Conservation (phyloP, 2,113 vertebrate species). For the Nibea coibor region DNA sequence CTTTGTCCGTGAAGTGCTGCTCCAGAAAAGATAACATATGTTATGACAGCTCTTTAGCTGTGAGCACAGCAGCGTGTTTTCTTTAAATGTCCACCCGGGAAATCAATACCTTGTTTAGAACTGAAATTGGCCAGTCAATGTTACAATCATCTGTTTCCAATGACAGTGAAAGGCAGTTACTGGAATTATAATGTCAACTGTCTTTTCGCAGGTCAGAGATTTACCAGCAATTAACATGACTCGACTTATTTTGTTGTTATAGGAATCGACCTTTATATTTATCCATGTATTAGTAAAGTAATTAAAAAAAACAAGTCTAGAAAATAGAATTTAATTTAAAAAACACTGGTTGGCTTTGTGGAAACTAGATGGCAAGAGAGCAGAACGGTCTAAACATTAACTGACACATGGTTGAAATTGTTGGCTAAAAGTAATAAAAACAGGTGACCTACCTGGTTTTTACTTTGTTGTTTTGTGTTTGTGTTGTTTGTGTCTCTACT, state of each 20-base stretch:
- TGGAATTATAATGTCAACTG: conserved; percentile 63
- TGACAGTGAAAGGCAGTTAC: conserved; percentile 64
- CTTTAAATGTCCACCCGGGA: conserved; percentile 62
- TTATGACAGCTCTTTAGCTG: conserved; percentile 63
- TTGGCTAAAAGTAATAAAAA: background rate
- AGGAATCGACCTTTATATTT: background rate
- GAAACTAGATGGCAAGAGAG: background rate
- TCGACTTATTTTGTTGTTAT: conserved; percentile 24
- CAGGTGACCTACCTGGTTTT: too few species aligned
- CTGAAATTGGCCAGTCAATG: conserved; percentile 70
- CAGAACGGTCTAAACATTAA: background rate
- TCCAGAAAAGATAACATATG: conserved; percentile 40
- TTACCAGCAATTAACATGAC: conserved; percentile 48
- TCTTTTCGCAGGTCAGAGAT: conserved; percentile 52
- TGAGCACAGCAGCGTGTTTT: conserved; percentile 51
- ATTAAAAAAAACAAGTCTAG: too few species aligned
- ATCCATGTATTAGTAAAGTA: background rate
- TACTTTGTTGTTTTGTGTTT: too few species aligned
- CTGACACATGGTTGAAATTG: background rate
- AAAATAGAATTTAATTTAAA: background rate
- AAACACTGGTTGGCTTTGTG: background rate
- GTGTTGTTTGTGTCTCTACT: too few species aligned
- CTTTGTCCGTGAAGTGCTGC: conserved; percentile 1
- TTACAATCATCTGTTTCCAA: conserved; percentile 73
- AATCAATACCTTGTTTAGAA: conserved; percentile 78